phyloP scores from a whole-genome alignment of 2,113 vertebrate genomes.

The Delphinapterus leucas region DNA sequence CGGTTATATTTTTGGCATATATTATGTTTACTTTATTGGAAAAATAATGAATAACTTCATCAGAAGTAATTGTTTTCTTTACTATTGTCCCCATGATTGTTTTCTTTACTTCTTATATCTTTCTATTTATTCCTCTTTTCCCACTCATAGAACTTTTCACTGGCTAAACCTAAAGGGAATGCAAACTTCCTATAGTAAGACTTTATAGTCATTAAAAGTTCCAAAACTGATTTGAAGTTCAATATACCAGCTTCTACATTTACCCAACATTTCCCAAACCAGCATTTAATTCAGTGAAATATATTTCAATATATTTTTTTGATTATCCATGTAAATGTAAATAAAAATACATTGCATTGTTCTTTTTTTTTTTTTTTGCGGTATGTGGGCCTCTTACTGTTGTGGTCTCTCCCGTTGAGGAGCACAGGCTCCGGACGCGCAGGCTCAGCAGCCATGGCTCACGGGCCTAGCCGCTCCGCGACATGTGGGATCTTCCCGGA shows the following conservation, averaged over 20 bases:
- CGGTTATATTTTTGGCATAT: background rate
- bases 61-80: background rate
- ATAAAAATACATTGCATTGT: background rate
- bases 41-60: background rate
- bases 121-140: background rate
- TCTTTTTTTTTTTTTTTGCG: background rate
- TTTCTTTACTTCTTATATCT: background rate
- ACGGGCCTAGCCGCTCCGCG: too few species aligned
- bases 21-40: background rate
- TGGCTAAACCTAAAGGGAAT: background rate
- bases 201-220: constrained; percentile 2
- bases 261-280: background rate
- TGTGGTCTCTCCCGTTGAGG: too few species aligned
- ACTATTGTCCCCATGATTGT: background rate
- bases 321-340: constrained; percentile 26
- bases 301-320: background rate
- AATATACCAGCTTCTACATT: background rate
- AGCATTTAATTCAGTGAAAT: constrained; percentile 24
- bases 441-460: too few species aligned
- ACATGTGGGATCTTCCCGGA: too few species aligned
- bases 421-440: too few species aligned
- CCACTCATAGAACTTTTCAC: background rate
- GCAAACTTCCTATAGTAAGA: background rate
- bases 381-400: too few species aligned
- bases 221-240: background rate